Evolutionary conservation across 2,888 invertebrate species (phyloP), one percentile per base, ranked within the genome.

Genomic region (Trachelus iudaicus): DNA sequence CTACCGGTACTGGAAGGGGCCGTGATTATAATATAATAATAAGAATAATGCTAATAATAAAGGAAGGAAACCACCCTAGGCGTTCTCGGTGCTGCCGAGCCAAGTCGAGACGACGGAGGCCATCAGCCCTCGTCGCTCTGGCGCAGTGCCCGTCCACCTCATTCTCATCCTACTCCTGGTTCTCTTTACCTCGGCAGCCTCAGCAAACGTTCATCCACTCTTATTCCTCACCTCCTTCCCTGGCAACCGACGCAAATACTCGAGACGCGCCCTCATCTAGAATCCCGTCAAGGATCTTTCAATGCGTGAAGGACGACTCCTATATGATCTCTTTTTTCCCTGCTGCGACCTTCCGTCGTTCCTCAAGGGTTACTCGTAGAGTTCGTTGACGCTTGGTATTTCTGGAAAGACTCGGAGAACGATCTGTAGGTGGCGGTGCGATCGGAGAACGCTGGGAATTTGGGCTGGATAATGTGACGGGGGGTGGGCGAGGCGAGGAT

Each of bases 11-110:
- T 81, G 81, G 81, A 83, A 79, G 83, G 81, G 78, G 81, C 82
- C 77, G 79, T 80, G 85, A 86, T 83, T 85, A 86, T 86, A 85
- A 87, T 86, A 87, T 85, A 87, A 85, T 85, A 85, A 86, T 84
- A 84, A 83, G 81, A 81, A 82, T 81, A 81, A 85, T 80, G 84
- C 83, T 83, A 82, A 85, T 83, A 84, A 86, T 83, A 81, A 85
- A 82, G 80, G 83, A 79, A 80, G 79, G 77, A 79, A 79, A 79
- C 77, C 80, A 78, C 82, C 80, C 81, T 79, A 80, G 82, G 82
- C 81, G 81, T 81, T 81, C 81, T 77, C 71, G 31, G 30, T n/a
- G 34, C 73, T 81, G 56, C 56, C 56, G 40, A 40, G 73, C 73
- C 73, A 40, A 69, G 73, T 73, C 73, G 73, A 76, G 76, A 76